These are phyloP conservation scores for Melipona bicolor DNA, from an alignment of 2,888 invertebrate species.

Conservation along the genomic window DNA sequence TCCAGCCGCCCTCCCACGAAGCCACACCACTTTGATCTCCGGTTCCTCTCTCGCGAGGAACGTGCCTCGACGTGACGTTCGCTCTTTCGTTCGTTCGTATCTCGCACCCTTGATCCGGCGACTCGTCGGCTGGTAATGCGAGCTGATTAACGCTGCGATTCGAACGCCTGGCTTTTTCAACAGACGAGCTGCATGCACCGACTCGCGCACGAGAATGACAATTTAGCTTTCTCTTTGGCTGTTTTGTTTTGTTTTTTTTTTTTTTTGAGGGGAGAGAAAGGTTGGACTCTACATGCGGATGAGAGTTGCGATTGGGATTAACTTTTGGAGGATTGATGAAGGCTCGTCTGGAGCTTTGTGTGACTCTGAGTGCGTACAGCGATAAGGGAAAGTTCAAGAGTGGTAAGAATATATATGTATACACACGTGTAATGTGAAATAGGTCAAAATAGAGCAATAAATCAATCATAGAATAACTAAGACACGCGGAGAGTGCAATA, in stretches of 20 bases:
- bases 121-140: conserved; percentile 2
- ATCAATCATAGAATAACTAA: not conserved
- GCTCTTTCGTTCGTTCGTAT: conserved; percentile 11
- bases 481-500: not conserved
- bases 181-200: too few relatives aligned
- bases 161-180: not conserved
- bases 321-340: too few relatives aligned
- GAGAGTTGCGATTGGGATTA: not conserved
- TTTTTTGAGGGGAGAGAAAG: too few relatives aligned
- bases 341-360: too few relatives aligned
- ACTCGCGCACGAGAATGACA: not conserved
- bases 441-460: not conserved
- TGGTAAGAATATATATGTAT: too few relatives aligned
- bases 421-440: too few relatives aligned
- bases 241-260: not conserved
- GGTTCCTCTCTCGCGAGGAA: conserved; percentile 42
- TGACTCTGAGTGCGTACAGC: too few relatives aligned
- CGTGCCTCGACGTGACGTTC: conserved; percentile 40
- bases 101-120: not conserved
- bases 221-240: not conserved
- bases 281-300: not conserved
- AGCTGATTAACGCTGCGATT: conserved; percentile 24
- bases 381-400: too few relatives aligned
- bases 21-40: conserved; percentile 71
- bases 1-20: conserved; percentile 64